Percentiles rank a stretch among this genome's conserved stretches.
These are phyloP conservation scores for Aphodius granarius DNA, from an alignment of 2,888 invertebrate species.

Conservation along the genomic window DNA sequence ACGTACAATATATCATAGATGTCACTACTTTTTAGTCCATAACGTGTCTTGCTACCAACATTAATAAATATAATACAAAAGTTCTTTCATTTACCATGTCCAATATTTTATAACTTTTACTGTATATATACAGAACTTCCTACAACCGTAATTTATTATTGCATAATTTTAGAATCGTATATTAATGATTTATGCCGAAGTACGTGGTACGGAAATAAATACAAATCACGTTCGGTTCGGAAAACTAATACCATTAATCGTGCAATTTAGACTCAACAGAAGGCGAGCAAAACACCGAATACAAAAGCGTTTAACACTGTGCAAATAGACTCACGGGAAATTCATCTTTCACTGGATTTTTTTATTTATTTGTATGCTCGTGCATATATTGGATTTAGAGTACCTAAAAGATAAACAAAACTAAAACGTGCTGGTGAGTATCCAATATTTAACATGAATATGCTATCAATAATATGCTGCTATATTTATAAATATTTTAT, in stretches of 20 bases:
- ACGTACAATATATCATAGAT: too few species aligned
- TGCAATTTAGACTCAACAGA: background rate
- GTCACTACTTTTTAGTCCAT: too few species aligned
- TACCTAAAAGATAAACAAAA: background rate
- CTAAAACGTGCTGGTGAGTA: too few species aligned
- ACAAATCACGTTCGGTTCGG: background rate
- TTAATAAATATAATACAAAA: too few species aligned
- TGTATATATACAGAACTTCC: background rate
- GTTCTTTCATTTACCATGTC: too few species aligned
- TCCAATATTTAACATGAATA: too few species aligned
- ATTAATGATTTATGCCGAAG: background rate
- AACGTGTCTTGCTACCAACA: too few species aligned
- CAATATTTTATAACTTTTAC: background rate
- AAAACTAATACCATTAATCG: background rate
- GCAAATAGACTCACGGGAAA: background rate
- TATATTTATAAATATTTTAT: too few species aligned
- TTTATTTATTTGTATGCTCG: background rate
- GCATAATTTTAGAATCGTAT: background rate
- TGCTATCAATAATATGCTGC: too few species aligned
- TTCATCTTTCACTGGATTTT: background rate
- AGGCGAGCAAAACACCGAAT: background rate
- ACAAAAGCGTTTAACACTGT: background rate
- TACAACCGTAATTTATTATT: too few species aligned
- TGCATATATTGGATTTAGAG: background rate
- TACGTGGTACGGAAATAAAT: background rate